Base-by-base conservation (phyloP, 2,113 vertebrate species). In the Sorex fumeus region DNA sequence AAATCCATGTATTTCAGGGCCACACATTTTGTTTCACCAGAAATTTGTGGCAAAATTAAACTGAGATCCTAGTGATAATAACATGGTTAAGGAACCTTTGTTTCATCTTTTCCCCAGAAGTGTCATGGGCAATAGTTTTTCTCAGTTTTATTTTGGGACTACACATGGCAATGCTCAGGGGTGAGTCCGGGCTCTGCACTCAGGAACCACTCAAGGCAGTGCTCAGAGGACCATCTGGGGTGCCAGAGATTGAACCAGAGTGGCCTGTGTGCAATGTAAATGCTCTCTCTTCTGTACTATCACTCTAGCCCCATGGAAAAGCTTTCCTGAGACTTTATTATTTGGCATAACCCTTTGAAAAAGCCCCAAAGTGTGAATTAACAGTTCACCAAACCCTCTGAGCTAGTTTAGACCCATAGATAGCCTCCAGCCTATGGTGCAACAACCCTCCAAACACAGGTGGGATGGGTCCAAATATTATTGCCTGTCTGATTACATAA, bases 1-100 rank as follows among this genome's bases (percentile, higher is more conserved):
- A 8, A 70, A 50, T 8, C 47, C 82, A 27, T 60, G 66, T 8
- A 28, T 66, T 70, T 72, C 67, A 36, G 85, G 32, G 27, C 9
- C 50, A 62, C 11, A 79, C 10, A 70, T 79, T 91, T 77, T 71
- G 32, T 3, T 50, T 45, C 45, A 77, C 28, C n/a, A 40, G 53
- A 83, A 47, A 88, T 47, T 74, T 85, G 18, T n/a, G 43, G 60
- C 76, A 91, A 81, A 90, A 82, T 27, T 21, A 70, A 93, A 45
- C 23, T 84, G 66, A 89, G 23, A 75, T 3, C 34, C 32, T 60
- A 4, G 27, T 70, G 60, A 23, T 69, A 30, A 13, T 27, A 57
- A 10, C 2, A 9, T 19, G 70, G 4, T 77, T 27, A 53, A 43
- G 60, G 50, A 15, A 28, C 4, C 1, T 57, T 57, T 36, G 28